phyloP scores from a whole-genome alignment of 2,113 vertebrate genomes.

The Campylomormyrus numenius region DNA sequence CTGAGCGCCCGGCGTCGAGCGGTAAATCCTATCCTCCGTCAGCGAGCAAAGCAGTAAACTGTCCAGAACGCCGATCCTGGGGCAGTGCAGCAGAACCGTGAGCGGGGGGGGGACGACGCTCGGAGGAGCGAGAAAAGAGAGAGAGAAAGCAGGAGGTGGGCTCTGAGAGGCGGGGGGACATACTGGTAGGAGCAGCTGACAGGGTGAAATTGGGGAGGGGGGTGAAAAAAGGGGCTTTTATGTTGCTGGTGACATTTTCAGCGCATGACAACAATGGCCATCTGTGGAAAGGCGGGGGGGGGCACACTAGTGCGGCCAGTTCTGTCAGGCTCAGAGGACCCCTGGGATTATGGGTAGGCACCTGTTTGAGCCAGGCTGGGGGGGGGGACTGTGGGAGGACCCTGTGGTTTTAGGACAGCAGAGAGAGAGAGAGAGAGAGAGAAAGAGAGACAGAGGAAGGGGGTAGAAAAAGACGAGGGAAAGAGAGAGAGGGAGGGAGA shows the following conservation, averaged over 20 bases:
- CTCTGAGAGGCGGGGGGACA: background rate
- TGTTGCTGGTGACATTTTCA: constrained; percentile 77
- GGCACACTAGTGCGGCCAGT: constrained; percentile 61
- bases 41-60: constrained; percentile 38
- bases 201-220: constrained; percentile 44
- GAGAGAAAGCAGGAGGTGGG: background rate
- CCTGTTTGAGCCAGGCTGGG: constrained; percentile 41
- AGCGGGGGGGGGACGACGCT: constrained; percentile 28
- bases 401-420: background rate
- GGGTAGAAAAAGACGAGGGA: background rate
- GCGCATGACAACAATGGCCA: constrained; percentile 78
- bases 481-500: background rate
- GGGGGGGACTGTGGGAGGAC: background rate
- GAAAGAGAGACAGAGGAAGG: background rate
- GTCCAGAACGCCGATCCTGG: constrained; percentile 51
- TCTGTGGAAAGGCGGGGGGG: constrained; percentile 66
- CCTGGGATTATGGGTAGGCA: constrained; percentile 58
- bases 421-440: background rate
- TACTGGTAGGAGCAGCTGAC: constrained; percentile 48
- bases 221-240: constrained; percentile 64
- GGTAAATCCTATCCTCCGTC: constrained; percentile 62
- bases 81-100: constrained; percentile 43
- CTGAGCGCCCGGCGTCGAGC: constrained; percentile 48
- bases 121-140: constrained; percentile 13
- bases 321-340: constrained; percentile 58